These are phyloP conservation scores for Nettapus auritus DNA, from an alignment of 2,113 vertebrate genomes.

Conservation along the genomic window DNA sequence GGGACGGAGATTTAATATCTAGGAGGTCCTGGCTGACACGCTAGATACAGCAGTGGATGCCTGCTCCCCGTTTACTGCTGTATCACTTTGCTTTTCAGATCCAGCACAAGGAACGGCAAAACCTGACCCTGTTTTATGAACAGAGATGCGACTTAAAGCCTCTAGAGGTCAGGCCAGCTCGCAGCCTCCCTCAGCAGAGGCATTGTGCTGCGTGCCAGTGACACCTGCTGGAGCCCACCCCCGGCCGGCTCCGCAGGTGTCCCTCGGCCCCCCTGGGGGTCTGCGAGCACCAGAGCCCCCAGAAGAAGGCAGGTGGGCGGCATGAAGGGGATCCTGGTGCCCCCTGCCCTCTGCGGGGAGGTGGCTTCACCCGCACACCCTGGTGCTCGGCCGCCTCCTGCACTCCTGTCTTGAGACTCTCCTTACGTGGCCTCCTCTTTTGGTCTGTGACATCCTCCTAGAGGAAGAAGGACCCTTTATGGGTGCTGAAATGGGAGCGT, in stretches of 20 bases:
- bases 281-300: rapidly evolving
- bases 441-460: background rate
- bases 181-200: background rate
- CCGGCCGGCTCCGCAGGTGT: background rate
- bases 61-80: background rate
- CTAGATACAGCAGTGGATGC: background rate
- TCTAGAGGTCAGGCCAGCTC: slow-evolving; percentile 29
- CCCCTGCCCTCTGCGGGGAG: background rate
- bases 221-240: slow-evolving; percentile 56
- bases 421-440: background rate
- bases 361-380: too few relatives aligned
- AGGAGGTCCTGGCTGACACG: background rate
- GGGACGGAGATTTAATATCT: background rate
- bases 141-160: background rate
- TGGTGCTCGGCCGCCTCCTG: background rate
- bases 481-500: background rate
- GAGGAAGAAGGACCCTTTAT: too few relatives aligned
- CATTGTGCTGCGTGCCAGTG: slow-evolving; percentile 39
- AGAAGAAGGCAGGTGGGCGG: background rate
- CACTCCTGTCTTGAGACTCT: background rate
- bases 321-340: background rate
- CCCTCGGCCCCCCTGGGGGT: background rate
- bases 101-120: background rate
- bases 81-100: background rate
- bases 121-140: background rate